Evolutionary conservation across 1,140 invertebrate species (phyloP), one percentile per base, ranked within the genome.

Genomic region (Trichomalopsis sarcophagae): DNA sequence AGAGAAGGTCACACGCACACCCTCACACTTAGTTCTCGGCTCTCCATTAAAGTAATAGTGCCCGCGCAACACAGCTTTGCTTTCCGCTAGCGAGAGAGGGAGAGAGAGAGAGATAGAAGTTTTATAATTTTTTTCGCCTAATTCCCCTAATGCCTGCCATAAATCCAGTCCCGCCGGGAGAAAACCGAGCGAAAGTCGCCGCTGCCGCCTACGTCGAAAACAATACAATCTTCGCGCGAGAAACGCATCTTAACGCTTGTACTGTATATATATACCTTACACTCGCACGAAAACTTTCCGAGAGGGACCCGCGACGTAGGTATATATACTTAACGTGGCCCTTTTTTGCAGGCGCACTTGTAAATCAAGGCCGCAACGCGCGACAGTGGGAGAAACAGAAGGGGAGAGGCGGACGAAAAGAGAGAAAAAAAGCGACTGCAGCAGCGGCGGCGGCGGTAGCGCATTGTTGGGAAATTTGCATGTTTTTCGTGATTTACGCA

Each of bases 401-500:
- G 68, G 74, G 40, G 11, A 50, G 40, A 17, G 17, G 23, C 76
- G 23, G 55, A 77, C 7, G 13, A 71, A 36, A 17, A 50, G 44
- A 47, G 30, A 55, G 13, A 33, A 78, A 68, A 75, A 74, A 75
- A 36, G 73, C 30, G 73, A 44, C 17, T 30, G 21, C 11, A 17
- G 17, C 62, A 17, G 17, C 62, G 21, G 73, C 30, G 36, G 21
- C 11, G 11, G 17, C 62, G 11, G 17, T 36, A 21, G 62, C 77
- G 66, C 79, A 81, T 81, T 81, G 80, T 81, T 73, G 69, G 80
- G 27, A 81, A 81, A 81, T 81, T 81, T 73, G 80, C 69, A 81
- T 81, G 80, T 81, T 81, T 81, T 81, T 50, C 62, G 69, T 81
- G 80, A 81, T 81, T 81, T 73, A 81, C 69, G 69, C 68, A 73